Base-by-base conservation (phyloP, 2,888 invertebrate genomes). In the Anarsia innoxiella region DNA sequence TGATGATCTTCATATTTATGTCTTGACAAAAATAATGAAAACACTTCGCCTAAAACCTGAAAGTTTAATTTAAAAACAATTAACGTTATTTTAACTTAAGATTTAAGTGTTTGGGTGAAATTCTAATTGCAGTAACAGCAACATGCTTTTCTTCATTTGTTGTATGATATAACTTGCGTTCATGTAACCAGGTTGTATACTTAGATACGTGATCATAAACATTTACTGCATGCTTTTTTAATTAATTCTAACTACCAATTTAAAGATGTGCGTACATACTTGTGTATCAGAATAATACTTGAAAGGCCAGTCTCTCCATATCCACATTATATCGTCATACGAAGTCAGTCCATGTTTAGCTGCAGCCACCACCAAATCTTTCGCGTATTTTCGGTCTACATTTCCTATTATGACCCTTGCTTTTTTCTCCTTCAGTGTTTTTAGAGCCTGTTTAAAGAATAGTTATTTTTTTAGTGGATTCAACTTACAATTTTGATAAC, bases 381-480 rank as follows among this genome's bases (percentile, higher is more conserved):
- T 3, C 2, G 48, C 44, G 16, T 60, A 42, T 16, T 30, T 9
- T 12, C 44, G 38, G 2, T 51, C 50, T 1, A 69, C 39, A 19
- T 72, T 71, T 2, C 51, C 53, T 23, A 72, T 55, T 6, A 71
- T 45, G 23, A 70, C 51, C 16, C 12, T 52, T 2, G 59, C 46
- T 9, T 38, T n/a, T 2, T 39, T 33, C 0, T 28, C 1, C n/a
- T 14, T n/a, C 1, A 66, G 31, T 1, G 34, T 31, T 1, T n/a
- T 10, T 11, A 59, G 8, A 10, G 48, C 46, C 66, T 67, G 50
- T 19, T 19, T 19, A 12, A 59, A 56, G 19, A 39, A n/a, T 12
- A 10, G n/a, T 2, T n/a, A 6, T 15, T 30, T 12, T 12, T 28
- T 12, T 28, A 11, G 12, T 12, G 10, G 6, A 12, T 8, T 28